Percentiles rank a stretch among this genome's conserved stretches.
Conservation (phyloP, 2,888 invertebrate species). For the Taphrorychus bicolor region DNA sequence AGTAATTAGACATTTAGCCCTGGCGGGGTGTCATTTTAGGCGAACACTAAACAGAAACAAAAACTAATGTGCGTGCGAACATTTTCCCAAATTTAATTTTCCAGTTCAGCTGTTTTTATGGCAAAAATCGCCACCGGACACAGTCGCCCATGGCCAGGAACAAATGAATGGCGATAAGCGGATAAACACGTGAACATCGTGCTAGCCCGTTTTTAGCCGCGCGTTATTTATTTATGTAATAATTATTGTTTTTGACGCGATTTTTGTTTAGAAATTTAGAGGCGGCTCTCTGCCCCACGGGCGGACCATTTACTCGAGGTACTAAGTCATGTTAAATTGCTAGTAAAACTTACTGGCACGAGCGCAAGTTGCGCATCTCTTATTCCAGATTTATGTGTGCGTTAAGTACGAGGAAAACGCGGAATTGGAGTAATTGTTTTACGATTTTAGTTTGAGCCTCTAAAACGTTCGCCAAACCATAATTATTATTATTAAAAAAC, state of each 20-base stretch:
- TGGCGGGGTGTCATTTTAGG: conserved; percentile 23
- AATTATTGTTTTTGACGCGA: conserved; percentile 12
- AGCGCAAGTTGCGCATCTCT: conserved; percentile 9
- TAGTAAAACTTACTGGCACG: conserved; percentile 27
- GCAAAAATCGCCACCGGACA: conserved; percentile 55
- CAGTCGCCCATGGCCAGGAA: conserved; percentile 33
- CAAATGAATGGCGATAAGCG: conserved; percentile 50
- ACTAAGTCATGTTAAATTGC: conserved; percentile 24
- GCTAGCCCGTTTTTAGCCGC: conserved; percentile 19
- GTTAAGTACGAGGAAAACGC: conserved; percentile 11
- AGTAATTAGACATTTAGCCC: conserved; percentile 43
- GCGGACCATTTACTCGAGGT: conserved; percentile 19
- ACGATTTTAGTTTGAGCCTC: neutral
- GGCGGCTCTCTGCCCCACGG: neutral
- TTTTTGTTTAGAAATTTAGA: neutral
- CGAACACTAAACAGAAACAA: conserved; percentile 52
- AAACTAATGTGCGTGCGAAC: conserved; percentile 59
- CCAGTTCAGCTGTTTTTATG: conserved; percentile 58
- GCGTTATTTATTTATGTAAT: conserved; percentile 25
- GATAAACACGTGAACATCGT: conserved; percentile 43
- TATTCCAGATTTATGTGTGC: conserved; percentile 15
- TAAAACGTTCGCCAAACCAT: neutral
- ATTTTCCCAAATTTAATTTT: conserved; percentile 60
- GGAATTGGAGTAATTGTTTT: conserved; percentile 14
- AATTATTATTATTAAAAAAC: too few species aligned